phyloP scores from a whole-genome alignment of 1,140 invertebrate genomes.

The Hyphantria cunea region DNA sequence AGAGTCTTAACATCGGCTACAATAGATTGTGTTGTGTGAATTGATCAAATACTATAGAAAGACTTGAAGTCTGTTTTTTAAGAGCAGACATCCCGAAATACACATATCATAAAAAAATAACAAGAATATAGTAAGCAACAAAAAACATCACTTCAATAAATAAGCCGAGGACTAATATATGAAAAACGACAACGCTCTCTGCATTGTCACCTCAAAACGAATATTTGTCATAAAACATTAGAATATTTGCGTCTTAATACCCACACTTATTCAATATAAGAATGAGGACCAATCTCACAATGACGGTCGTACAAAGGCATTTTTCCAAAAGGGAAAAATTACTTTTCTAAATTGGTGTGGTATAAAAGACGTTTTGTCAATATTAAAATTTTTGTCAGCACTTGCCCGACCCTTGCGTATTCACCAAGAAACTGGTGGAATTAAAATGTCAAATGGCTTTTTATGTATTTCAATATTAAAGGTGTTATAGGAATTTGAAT shows the following conservation, averaged over 20 bases:
- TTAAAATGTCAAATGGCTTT: conserved; percentile 23
- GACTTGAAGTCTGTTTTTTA: too few species aligned
- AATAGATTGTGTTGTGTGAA: too few species aligned
- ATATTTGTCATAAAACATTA: conserved; percentile 15
- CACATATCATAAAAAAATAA: too few species aligned
- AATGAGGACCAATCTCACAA: conserved; percentile 45
- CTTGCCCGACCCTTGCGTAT: conserved; percentile 5
- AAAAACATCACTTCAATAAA: background rate
- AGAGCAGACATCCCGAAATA: too few species aligned
- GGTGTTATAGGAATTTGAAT: conserved; percentile 6
- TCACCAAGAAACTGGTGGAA: conserved; percentile 12
- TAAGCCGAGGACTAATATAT: background rate
- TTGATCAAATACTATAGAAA: too few species aligned
- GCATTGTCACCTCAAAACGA: conserved; percentile 1
- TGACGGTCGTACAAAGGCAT: conserved; percentile 34
- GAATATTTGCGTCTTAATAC: conserved; percentile 19
- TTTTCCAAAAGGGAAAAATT: conserved; percentile 52
- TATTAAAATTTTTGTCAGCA: conserved; percentile 50
- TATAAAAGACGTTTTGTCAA: conserved; percentile 60
- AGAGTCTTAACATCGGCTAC: too few species aligned
- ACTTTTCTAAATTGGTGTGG: conserved; percentile 56
- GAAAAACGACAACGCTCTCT: too few species aligned
- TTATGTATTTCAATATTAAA: conserved; percentile 23
- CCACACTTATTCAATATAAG: conserved; percentile 40
- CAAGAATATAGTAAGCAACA: background rate